Base-by-base conservation (phyloP, 2,888 invertebrate genomes). In the Bombylius discolor region DNA sequence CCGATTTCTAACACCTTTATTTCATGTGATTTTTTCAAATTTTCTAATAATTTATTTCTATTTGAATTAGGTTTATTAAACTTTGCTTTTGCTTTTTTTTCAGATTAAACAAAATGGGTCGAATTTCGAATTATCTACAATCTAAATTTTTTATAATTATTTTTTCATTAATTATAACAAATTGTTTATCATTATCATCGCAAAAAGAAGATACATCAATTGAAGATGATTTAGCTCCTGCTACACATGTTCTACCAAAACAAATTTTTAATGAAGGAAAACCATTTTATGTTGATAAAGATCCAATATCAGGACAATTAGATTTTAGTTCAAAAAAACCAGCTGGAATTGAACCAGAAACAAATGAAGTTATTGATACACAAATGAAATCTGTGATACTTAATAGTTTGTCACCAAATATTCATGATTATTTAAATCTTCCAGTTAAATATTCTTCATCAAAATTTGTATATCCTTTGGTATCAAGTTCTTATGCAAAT, bases 401-500 rank as follows among this genome's bases (percentile, higher is more conserved):
- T 1, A 81, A 79, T 63, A 79, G 79, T 31, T 74, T 80, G 42
- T 77, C 79, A 3, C 80, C 82, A 1, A 83, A 82, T 65, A 80
- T 84, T 56, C 83, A 84, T 62, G 83, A 84, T 63, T 84, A 81
- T 62, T 72, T 84, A 1, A 83, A 84, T 68, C 68, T 84, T 32
- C 84, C 84, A 0, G 81, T 82, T 0, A 82, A 81, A 62, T 84
- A 84, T 63, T 81, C 82, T 12, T 80, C 82, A 1, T 81, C 82
- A 39, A 84, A 83, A 66, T 84, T 83, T 61, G 81, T 81, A 2
- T 82, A 81, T 67, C 85, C 85, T 0, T 65, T 85, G 53, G 84
- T 85, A 53, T 84, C 84, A 1, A 84, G 79, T 64, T 84, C 84
- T 3, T 85, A 85, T 66, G 84, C 85, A 1, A 85, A 84, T 64